Percentiles rank a stretch among this genome's conserved stretches.
These are phyloP conservation scores for Dexiosoma caninum DNA, from an alignment of 2,888 invertebrate genomes.

Conservation along the genomic window DNA sequence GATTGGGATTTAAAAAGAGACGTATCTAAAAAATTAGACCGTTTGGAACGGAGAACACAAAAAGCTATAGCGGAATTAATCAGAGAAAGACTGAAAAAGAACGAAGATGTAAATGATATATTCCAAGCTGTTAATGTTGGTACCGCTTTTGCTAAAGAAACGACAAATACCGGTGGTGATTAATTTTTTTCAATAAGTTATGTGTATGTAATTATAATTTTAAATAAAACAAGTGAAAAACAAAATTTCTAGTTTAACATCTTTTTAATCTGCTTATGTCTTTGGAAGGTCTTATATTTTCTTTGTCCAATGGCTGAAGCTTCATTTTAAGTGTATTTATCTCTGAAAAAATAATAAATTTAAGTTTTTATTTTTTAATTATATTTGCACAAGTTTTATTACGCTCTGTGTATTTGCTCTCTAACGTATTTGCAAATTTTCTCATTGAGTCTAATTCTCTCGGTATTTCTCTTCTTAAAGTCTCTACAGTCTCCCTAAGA, in stretches of 20 bases:
- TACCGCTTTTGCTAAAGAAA: slow-evolving; percentile 70
- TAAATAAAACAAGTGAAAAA: slow-evolving; percentile 23
- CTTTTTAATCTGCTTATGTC: not conserved
- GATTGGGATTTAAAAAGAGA: slow-evolving; percentile 99
- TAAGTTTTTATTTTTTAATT: not conserved
- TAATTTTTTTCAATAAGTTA: slow-evolving; percentile 39
- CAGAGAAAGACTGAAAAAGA: slow-evolving; percentile 86
- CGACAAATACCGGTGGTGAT: slow-evolving; percentile 28
- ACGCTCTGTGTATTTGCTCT: slow-evolving; percentile 75
- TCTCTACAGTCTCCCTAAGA: slow-evolving; percentile 68
- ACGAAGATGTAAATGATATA: slow-evolving; percentile 82
- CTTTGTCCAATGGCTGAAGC: slow-evolving; percentile 57
- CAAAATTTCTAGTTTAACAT: slow-evolving; percentile 10
- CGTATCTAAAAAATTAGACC: slow-evolving; percentile 93
- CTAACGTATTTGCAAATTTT: slow-evolving; percentile 71
- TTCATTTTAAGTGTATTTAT: slow-evolving; percentile 65
- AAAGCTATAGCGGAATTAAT: slow-evolving; percentile 97
- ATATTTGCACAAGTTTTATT: no score
- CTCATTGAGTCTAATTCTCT: slow-evolving; percentile 73
- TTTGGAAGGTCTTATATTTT: slow-evolving; percentile 48
- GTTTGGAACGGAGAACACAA: slow-evolving; percentile 93
- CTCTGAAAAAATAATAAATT: slow-evolving; percentile 63
- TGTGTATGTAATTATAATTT: slow-evolving; percentile 64
- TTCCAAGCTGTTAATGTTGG: slow-evolving; percentile 83
- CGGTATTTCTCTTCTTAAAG: slow-evolving; percentile 72